Conservation (phyloP, 2,797 vertebrate species). For the Eremophila alpestris region DNA sequence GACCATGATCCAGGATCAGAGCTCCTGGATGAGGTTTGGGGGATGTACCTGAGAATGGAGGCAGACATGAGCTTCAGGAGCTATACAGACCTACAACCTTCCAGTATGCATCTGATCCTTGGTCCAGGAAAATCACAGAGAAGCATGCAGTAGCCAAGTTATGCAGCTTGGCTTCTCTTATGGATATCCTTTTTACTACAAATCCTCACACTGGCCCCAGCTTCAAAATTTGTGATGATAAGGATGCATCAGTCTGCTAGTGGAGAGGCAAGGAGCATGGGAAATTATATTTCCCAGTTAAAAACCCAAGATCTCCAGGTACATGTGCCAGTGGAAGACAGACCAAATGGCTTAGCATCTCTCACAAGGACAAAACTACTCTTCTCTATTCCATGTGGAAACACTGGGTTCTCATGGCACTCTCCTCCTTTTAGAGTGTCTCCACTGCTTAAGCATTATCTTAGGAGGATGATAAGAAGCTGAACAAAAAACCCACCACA, state of each 20-base stretch:
- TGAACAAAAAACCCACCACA: not conserved
- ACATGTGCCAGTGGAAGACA: not conserved
- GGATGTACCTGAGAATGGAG: not conserved
- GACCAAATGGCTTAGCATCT: not conserved
- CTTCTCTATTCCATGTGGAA: not conserved
- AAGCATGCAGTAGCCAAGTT: not conserved
- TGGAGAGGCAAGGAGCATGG: not conserved
- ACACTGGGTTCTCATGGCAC: not conserved
- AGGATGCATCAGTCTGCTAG: not conserved
- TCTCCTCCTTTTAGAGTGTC: not conserved
- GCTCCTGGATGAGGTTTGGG: not conserved
- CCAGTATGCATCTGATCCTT: not conserved
- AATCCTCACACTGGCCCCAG: accelerated
- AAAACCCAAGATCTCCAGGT: not conserved
- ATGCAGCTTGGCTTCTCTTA: not conserved
- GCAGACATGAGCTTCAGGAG: not conserved
- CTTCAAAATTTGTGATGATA: not conserved
- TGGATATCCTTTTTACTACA: not conserved
- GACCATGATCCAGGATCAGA: not conserved
- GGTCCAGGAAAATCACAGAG: not conserved
- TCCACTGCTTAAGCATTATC: not conserved
- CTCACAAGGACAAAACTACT: not conserved
- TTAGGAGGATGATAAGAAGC: not conserved
- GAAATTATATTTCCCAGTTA: not conserved
- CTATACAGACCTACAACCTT: not conserved